A percentile compares a stretch with the other conserved stretches of the same genome.
phyloP scores from a whole-genome alignment of 1,140 invertebrate species.

The Agrypnia vestita region DNA sequence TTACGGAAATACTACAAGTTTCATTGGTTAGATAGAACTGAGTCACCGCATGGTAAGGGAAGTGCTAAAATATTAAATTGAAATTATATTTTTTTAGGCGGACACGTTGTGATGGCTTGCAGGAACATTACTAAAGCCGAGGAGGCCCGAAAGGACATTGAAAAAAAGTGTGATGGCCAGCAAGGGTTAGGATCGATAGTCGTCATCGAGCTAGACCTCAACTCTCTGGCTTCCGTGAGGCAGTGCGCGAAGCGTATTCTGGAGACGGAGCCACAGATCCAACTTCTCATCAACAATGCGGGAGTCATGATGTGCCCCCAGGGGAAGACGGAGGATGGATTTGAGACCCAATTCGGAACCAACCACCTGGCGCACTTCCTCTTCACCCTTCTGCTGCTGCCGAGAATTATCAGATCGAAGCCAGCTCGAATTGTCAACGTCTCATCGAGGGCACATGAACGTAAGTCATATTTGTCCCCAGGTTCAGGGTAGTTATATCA shows the following conservation, averaged over 20 bases:
- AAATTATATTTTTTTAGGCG: conserved; percentile 66
- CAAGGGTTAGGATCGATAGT: conserved; percentile 73
- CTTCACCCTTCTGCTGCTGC: conserved; percentile 84
- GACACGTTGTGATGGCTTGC: conserved; percentile 82
- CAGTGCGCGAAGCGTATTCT: conserved; percentile 65
- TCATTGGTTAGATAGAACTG: too few species aligned
- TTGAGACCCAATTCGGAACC: conserved; percentile 87
- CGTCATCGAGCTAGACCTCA: conserved; percentile 79
- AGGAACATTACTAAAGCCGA: conserved; percentile 67
- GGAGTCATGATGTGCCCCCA: conserved; percentile 83
- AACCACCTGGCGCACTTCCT: conserved; percentile 90
- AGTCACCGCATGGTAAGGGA: too few species aligned
- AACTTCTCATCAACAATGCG: conserved; percentile 89
- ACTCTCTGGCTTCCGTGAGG: conserved; percentile 72
- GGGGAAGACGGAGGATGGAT: conserved; percentile 82
- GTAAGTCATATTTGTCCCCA: too few species aligned
- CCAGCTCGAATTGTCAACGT: conserved; percentile 75
- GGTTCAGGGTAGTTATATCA: too few species aligned
- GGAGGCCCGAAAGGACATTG: conserved; percentile 65
- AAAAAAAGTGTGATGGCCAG: conserved; percentile 67
- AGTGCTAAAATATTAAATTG: too few species aligned
- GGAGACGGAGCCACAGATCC: conserved; percentile 75
- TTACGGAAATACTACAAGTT: too few species aligned
- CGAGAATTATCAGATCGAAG: conserved; percentile 78
- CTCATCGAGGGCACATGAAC: conserved; percentile 70